These are phyloP conservation scores for Parauchenoglanis punctatus DNA, from an alignment of 2,797 vertebrate species.

Conservation along the genomic window DNA sequence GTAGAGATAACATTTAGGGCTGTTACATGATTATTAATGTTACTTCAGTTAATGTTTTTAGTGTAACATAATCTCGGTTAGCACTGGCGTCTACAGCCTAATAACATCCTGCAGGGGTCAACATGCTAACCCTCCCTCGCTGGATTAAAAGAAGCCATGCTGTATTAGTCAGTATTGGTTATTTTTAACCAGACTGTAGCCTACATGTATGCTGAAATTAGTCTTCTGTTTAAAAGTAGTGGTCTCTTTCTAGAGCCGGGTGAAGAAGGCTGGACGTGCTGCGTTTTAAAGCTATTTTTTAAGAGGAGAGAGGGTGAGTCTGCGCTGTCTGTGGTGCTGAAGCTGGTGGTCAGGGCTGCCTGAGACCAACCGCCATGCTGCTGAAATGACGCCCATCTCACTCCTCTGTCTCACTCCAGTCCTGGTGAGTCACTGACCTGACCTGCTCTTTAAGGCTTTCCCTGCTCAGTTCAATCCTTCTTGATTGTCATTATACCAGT, in stretches of 20 bases:
- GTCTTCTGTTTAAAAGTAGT: background rate
- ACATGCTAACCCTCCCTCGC: background rate
- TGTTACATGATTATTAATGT: background rate
- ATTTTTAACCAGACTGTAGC: background rate
- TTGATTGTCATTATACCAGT: background rate
- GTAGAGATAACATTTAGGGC: background rate
- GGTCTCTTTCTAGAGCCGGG: background rate
- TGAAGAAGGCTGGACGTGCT: background rate
- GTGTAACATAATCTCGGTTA: background rate
- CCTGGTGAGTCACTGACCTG: background rate
- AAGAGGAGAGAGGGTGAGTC: background rate
- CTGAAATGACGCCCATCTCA: background rate
- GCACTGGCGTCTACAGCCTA: background rate
- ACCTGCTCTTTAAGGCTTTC: background rate
- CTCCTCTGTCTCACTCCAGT: background rate
- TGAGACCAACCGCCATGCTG: background rate
- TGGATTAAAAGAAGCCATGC: background rate
- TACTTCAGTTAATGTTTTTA: background rate
- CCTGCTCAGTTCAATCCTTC: background rate
- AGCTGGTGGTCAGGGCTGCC: conserved; percentile 2
- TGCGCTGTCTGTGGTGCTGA: conserved; percentile 53
- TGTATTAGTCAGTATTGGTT: background rate
- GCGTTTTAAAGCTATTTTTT: background rate
- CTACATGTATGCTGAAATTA: background rate
- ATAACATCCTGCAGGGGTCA: background rate